phyloP scores from a whole-genome alignment of 2,888 invertebrate species.

The Eutolmus rufibarbis region DNA sequence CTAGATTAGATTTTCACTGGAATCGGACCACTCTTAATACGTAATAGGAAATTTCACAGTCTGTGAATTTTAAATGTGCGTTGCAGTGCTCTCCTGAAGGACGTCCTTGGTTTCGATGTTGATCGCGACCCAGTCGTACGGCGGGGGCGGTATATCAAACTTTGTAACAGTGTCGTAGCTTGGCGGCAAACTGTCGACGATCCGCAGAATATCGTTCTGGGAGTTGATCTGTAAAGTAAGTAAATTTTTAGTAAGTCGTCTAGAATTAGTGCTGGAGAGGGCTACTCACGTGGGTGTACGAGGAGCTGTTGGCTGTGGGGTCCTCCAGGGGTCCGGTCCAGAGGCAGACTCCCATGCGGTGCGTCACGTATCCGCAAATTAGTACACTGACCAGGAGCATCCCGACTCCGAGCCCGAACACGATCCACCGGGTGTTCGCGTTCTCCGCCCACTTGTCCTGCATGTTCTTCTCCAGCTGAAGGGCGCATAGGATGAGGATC shows the following conservation, averaged over 20 bases:
- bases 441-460: conserved; percentile 59
- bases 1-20: conserved; percentile 29
- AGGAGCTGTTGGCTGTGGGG: conserved; percentile 47
- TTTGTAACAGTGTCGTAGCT: conserved; percentile 63
- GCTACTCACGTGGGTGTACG: conserved; percentile 37
- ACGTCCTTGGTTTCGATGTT: conserved; percentile 52
- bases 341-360: conserved; percentile 63
- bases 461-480: conserved; percentile 62
- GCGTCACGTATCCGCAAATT: conserved; percentile 63
- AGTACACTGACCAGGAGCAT: conserved; percentile 61
- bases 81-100: conserved; percentile 12
- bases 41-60: conserved; percentile 16
- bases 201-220: conserved; percentile 60
- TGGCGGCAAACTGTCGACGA: conserved; percentile 61
- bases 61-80: conserved; percentile 10
- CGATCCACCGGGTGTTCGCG: conserved; percentile 60
- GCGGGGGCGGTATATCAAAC: conserved; percentile 61
- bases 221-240: conserved; percentile 56
- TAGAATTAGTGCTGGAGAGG: background rate
- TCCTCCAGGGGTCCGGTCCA: conserved; percentile 63
- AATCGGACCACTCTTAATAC: conserved; percentile 7
- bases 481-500: conserved; percentile 60
- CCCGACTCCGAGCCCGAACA: conserved; percentile 62
- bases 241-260: no score
- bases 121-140: conserved; percentile 61